phyloP scores from a whole-genome alignment of 2,888 invertebrate species.

The Trissolcus japonicus region DNA sequence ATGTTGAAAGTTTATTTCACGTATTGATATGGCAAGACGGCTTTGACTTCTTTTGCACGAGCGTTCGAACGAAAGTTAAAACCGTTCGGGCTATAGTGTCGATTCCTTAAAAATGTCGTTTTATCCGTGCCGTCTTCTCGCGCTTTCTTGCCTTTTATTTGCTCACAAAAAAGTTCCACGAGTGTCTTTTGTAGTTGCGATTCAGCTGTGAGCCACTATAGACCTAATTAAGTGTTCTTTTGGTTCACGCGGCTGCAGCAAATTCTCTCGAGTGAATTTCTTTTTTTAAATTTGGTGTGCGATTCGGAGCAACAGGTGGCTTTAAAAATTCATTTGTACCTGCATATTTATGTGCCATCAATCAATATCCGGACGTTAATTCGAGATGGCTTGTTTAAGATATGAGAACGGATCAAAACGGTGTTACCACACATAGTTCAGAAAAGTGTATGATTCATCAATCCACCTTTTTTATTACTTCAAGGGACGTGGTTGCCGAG shows the following conservation, averaged over 20 bases:
- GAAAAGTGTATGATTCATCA: background rate
- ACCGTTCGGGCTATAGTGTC: background rate
- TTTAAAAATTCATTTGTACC: slow-evolving; percentile 29
- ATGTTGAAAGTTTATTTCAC: too few relatives aligned
- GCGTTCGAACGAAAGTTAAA: too few relatives aligned
- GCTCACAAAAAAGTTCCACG: slow-evolving; percentile 21
- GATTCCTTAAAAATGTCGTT: slow-evolving; percentile 9
- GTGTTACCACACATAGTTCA: too few relatives aligned
- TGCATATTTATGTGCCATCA: slow-evolving; percentile 7
- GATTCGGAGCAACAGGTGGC: slow-evolving; percentile 35
- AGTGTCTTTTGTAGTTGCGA: slow-evolving; percentile 15
- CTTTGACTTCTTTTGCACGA: too few relatives aligned
- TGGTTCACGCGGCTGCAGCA: background rate
- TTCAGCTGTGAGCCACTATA: slow-evolving; percentile 15
- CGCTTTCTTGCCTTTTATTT: slow-evolving; percentile 25
- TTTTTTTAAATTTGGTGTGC: background rate
- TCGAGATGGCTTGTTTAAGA: slow-evolving; percentile 12
- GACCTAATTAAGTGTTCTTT: slow-evolving; percentile 31
- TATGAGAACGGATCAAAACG: background rate
- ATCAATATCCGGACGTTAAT: slow-evolving; percentile 34
- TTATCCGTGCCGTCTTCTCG: background rate
- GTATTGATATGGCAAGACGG: too few relatives aligned
- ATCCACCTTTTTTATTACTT: slow-evolving; percentile 10
- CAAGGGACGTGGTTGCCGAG: background rate
- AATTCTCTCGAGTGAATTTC: slow-evolving; percentile 18